Evolutionary conservation across 2,113 vertebrate species (phyloP), one percentile per base, ranked within the genome.

Genomic region (Ammospiza caudacuta): DNA sequence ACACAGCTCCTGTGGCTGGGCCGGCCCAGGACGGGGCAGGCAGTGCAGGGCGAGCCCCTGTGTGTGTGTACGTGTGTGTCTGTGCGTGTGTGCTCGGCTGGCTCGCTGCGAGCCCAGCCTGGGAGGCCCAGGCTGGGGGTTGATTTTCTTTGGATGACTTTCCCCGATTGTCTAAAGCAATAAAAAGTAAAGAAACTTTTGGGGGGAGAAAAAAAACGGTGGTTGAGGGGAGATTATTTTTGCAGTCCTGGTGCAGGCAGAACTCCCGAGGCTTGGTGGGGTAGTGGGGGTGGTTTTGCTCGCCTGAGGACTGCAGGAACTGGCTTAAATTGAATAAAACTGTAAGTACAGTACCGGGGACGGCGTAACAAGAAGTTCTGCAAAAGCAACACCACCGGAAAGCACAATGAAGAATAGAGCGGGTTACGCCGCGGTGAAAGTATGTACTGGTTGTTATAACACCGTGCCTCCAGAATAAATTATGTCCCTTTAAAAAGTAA

Each of bases 401-500:
- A 95, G 95, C 89, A 94, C 95, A 95, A 95, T 83, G 95, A 96
- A 96, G 94, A 96, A 92, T 91, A 91, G 97, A 97, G 92, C 47
- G 92, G 90, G 92, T 97, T 96, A 96, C 89, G 88, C 95, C 15
- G 93, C 58, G 61, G 90, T 88, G 89, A 96, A 97, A 96, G 90
- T 92, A 94, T 91, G 94, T 94, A 87, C 92, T 91, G 91, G 92
- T 92, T 96, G 90, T 95, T 96, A 95, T 83, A 95, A 94, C 92
- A 92, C 96, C 94, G 81, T 85, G 90, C 77, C 89, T 95, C 95
- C 54, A 87, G 96, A 94, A 97, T 96, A 96, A 96, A 95, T 97
- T 97, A 96, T 90, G 94, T 95, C 92, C 96, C 89, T 95, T 97
- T 97, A 96, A 95, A 97, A 97, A 96, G 91, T 95, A 95, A 94